Evolutionary conservation across 2,888 invertebrate species (phyloP).

Genomic region (Lasioglossum villosulum): DNA sequence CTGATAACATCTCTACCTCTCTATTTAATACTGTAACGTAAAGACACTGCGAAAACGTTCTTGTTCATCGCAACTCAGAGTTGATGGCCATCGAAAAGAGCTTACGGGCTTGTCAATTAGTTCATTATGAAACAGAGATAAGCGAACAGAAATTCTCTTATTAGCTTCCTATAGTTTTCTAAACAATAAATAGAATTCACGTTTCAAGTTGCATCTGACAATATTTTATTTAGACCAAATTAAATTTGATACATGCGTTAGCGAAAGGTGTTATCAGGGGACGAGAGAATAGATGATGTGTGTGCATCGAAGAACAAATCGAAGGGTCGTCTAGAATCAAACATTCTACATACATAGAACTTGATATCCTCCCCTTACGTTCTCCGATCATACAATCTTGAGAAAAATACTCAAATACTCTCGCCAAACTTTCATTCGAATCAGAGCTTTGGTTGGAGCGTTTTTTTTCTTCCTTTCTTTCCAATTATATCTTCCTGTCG

Average conservation of each 20-base stretch:
- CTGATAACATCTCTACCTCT: slow-evolving; percentile 67
- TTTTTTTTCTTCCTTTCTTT: slow-evolving; percentile 37
- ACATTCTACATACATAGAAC: slow-evolving; percentile 68
- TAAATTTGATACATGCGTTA: slow-evolving; percentile 63
- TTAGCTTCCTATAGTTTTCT: slow-evolving; percentile 15
- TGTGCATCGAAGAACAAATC: slow-evolving; percentile 64
- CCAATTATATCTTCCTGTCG: slow-evolving; percentile 68
- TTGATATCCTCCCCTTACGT: slow-evolving; percentile 54
- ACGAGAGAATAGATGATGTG: slow-evolving; percentile 62
- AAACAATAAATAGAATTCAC: slow-evolving; percentile 52
- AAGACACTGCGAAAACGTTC: not conserved
- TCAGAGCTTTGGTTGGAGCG: slow-evolving; percentile 70
- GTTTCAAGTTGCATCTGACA: slow-evolving; percentile 47
- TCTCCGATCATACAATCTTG: slow-evolving; percentile 63
- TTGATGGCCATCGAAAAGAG: slow-evolving; percentile 8
- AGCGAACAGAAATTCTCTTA: not conserved
- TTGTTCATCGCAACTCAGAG: not conserved
- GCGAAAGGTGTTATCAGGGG: slow-evolving; percentile 69
- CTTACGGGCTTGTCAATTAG: not conserved
- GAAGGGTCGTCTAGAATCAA: slow-evolving; percentile 63
- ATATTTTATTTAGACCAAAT: slow-evolving; percentile 61
- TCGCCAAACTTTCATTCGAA: slow-evolving; percentile 62
- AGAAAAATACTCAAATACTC: slow-evolving; percentile 60
- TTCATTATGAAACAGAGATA: slow-evolving; percentile 10
- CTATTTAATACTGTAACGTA: slow-evolving; percentile 18